Conservation (phyloP, 2,888 invertebrate genomes). For the Teinopalpus imperialis region DNA sequence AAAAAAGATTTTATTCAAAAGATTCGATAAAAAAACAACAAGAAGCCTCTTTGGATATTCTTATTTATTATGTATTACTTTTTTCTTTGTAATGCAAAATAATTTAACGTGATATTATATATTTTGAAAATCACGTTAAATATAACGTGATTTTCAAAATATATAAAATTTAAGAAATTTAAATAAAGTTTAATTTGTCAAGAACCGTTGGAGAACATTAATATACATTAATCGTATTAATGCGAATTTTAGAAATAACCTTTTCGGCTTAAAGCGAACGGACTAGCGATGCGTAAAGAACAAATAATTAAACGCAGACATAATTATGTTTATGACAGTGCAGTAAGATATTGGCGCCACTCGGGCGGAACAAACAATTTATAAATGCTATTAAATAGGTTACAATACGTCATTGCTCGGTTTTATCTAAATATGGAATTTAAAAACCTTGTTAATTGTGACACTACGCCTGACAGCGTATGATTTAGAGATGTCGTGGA, state of each 20-base stretch:
- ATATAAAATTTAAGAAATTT: too few relatives aligned
- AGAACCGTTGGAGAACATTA: too few relatives aligned
- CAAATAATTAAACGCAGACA: constrained; percentile 7
- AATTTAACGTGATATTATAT: too few relatives aligned
- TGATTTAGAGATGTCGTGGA: constrained; percentile 51
- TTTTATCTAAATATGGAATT: constrained; percentile 28
- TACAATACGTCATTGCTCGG: constrained; percentile 16
- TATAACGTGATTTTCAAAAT: too few relatives aligned
- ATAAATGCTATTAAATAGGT: constrained; percentile 23
- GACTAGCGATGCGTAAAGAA: neutral
- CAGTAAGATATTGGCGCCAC: constrained; percentile 17
- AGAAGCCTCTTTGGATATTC: too few relatives aligned
- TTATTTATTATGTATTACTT: too few relatives aligned
- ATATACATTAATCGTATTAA: constrained; percentile 2
- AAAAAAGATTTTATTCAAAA: too few relatives aligned
- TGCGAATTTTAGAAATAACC: constrained; percentile 9
- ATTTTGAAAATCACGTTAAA: too few relatives aligned
- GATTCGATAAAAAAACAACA: too few relatives aligned
- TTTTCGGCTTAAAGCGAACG: neutral
- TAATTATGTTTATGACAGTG: constrained; percentile 3
- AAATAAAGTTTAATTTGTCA: too few relatives aligned
- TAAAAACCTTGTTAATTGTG: constrained; percentile 35
- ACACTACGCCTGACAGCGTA: constrained; percentile 36
- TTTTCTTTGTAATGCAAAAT: too few relatives aligned
- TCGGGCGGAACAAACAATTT: constrained; percentile 22